A percentile compares a stretch with the other conserved stretches of the same genome.
Evolutionary conservation across 2,888 invertebrate species (phyloP).

Genomic region (Ligdia adustata): DNA sequence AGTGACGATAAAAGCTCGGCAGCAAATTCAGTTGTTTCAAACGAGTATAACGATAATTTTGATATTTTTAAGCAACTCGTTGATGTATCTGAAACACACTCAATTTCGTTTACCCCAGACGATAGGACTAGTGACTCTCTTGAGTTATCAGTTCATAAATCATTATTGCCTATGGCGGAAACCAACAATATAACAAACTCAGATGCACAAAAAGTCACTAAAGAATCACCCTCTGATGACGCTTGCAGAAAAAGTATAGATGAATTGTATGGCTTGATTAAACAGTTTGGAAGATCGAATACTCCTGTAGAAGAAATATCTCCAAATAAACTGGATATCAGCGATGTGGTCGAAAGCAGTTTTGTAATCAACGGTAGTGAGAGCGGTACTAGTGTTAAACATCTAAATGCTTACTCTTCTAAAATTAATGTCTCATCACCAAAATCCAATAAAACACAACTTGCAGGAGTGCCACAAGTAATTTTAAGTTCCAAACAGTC

Average conservation of each 20-base stretch:
- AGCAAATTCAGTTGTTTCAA: constrained; percentile 52
- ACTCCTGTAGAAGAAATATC: constrained; percentile 33
- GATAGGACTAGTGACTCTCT: neutral
- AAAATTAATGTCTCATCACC: constrained; percentile 26
- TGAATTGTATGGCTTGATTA: constrained; percentile 69
- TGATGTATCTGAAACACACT: constrained; percentile 38
- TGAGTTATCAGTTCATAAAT: neutral
- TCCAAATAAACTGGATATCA: constrained; percentile 38
- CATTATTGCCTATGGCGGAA: constrained; percentile 14
- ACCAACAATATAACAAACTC: constrained; percentile 40
- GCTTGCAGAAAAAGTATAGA: constrained; percentile 72
- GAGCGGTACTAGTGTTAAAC: constrained; percentile 66
- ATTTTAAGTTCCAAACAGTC: constrained; percentile 59
- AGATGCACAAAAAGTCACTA: constrained; percentile 26
- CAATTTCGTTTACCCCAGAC: neutral
- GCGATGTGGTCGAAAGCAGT: constrained; percentile 33
- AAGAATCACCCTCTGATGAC: constrained; percentile 43
- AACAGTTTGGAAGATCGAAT: constrained; percentile 49
- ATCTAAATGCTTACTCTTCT: constrained; percentile 57
- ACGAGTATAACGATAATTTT: constrained; percentile 48
- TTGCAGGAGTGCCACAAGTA: constrained; percentile 60
- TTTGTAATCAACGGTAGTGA: constrained; percentile 55
- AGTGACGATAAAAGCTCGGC: constrained; percentile 43
- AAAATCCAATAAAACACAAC: constrained; percentile 35
- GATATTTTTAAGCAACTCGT: constrained; percentile 45